Conservation (phyloP, 2,113 vertebrate species). For the Cavia aperea region DNA sequence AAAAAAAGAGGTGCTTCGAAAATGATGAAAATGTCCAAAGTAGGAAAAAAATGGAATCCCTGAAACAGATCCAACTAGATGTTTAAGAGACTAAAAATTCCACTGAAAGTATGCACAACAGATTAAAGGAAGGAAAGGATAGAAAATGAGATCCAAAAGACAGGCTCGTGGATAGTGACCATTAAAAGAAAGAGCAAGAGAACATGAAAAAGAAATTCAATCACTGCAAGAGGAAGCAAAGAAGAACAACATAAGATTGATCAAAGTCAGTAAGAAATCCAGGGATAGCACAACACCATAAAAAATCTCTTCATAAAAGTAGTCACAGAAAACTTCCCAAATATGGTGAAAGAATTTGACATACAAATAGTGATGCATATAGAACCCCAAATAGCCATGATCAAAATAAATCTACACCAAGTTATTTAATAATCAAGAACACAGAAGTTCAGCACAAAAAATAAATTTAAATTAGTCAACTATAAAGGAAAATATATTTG, state of each 20-base stretch:
- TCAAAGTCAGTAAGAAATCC: background rate
- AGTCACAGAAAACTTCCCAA: background rate
- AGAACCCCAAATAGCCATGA: too few species aligned
- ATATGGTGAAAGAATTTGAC: background rate
- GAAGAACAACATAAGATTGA: too few species aligned
- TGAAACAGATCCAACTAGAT: too few species aligned
- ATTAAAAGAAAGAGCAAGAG: too few species aligned
- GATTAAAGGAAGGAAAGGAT: too few species aligned
- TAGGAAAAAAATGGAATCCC: too few species aligned
- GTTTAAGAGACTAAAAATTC: too few species aligned
- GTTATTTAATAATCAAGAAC: background rate
- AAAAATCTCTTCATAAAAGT: background rate
- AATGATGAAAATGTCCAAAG: background rate
- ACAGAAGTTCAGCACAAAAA: background rate
- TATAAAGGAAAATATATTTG: background rate
- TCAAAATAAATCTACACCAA: background rate
- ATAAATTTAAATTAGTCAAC: background rate
- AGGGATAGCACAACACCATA: background rate
- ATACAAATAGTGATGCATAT: background rate
- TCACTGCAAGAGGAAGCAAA: too few species aligned
- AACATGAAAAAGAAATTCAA: too few species aligned
- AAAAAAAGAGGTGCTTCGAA: background rate
- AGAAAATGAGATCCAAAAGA: too few species aligned
- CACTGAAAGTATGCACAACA: too few species aligned
- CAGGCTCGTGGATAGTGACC: too few species aligned